Evolutionary conservation across 2,797 vertebrate species (phyloP).

Genomic region (Rhinella marina): DNA sequence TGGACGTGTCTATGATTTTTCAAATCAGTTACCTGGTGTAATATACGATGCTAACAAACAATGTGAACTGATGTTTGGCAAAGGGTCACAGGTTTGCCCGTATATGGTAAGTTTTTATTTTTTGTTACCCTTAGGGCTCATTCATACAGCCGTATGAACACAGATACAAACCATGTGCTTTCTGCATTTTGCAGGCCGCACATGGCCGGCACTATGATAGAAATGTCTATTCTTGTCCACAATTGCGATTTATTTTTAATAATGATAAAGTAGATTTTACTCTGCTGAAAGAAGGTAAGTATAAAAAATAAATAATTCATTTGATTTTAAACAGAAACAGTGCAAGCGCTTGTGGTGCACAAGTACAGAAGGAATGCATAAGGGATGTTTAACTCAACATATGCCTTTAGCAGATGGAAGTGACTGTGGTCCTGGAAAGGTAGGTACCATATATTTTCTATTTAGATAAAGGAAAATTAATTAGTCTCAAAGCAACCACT

Average conservation of each 20-base stretch:
- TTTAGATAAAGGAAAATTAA: neutral
- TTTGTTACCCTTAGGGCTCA: no score
- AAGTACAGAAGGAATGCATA: constrained; percentile 88
- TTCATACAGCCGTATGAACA: no score
- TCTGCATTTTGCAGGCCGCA: neutral
- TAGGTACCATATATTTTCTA: constrained; percentile 70
- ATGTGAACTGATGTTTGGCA: constrained; percentile 94
- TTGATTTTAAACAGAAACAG: constrained; percentile 81
- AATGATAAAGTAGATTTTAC: neutral
- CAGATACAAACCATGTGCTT: no score
- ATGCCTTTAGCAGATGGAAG: constrained; percentile 97
- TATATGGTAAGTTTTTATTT: constrained; percentile 83
- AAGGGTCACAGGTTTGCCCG: constrained; percentile 94
- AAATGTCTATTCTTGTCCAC: no score
- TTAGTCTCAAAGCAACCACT: no score
- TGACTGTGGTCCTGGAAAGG: constrained; percentile 91
- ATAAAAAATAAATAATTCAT: neutral
- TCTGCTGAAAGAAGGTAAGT: neutral
- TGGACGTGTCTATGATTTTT: constrained; percentile 83
- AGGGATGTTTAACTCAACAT: constrained; percentile 94
- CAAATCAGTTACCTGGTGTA: constrained; percentile 87
- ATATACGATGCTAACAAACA: constrained; percentile 92
- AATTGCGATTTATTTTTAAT: neutral
- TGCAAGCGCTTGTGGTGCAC: constrained; percentile 96
- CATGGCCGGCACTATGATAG: no score